Conservation (phyloP, 2,888 invertebrate species). For the Eurois occulta region DNA sequence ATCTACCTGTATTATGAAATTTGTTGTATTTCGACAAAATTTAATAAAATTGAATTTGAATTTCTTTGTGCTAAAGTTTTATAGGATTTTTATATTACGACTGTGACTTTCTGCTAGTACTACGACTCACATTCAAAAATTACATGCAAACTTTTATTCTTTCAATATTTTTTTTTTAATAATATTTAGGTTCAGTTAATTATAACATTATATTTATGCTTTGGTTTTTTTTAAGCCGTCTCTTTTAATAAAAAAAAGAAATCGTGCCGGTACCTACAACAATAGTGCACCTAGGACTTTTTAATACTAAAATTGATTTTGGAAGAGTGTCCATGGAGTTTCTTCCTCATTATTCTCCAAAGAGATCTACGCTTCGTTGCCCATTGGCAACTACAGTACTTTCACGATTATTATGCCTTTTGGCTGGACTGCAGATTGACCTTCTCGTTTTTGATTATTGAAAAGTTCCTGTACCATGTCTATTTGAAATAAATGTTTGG, state of each 20-base stretch:
- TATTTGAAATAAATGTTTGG: not conserved
- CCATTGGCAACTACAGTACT: not conserved
- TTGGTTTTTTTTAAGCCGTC: not conserved
- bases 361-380: not conserved
- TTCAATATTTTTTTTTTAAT: not conserved
- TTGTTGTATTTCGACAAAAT: not conserved
- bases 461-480: not conserved
- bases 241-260: not conserved
- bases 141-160: not conserved
- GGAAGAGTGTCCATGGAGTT: not conserved
- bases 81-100: not conserved
- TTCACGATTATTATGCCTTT: not conserved
- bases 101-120: not conserved
- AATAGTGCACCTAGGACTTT: not conserved
- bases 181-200: not conserved
- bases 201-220: not conserved
- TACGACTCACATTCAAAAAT: not conserved
- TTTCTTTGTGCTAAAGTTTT: conserved; percentile 29
- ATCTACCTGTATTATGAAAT: not conserved
- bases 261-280: not conserved
- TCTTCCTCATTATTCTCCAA: not conserved
- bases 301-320: not conserved
- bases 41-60: conserved; percentile 2
- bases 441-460: not conserved
- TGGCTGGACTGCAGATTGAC: not conserved